These are phyloP conservation scores for Chaenodraco wilsoni DNA, from an alignment of 2,797 vertebrate genomes.

Conservation along the genomic window DNA sequence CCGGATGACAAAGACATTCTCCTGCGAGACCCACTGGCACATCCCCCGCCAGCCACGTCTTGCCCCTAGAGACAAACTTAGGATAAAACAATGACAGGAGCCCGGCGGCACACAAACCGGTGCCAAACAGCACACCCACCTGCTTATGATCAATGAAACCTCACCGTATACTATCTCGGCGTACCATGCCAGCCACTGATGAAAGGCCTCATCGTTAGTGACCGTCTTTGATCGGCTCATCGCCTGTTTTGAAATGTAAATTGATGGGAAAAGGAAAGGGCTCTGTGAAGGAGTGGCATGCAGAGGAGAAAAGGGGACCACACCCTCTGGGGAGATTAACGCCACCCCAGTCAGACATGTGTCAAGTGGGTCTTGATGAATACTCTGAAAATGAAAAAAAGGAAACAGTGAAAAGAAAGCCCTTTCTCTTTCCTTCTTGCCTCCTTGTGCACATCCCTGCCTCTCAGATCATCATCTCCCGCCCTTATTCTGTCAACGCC, in stretches of 20 bases:
- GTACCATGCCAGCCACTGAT: constrained; percentile 75
- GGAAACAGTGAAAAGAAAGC: constrained; percentile 73
- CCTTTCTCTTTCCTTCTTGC: constrained; percentile 78
- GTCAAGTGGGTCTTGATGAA: constrained; percentile 86
- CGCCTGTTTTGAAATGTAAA: constrained; percentile 87
- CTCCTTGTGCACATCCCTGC: constrained; percentile 80
- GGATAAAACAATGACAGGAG: constrained; percentile 79
- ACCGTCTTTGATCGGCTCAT: constrained; percentile 82
- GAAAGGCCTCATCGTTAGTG: constrained; percentile 83
- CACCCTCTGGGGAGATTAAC: constrained; percentile 83
- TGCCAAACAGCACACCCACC: constrained; percentile 74
- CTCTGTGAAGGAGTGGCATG: constrained; percentile 69
- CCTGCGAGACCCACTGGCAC: constrained; percentile 73
- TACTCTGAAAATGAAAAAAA: constrained; percentile 74
- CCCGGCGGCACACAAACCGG: constrained; percentile 62
- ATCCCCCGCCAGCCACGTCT: constrained; percentile 74
- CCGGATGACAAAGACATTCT: constrained; percentile 76
- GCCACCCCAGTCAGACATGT: constrained; percentile 82
- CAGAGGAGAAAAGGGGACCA: constrained; percentile 77
- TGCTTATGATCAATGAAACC: constrained; percentile 79
- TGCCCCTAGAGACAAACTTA: constrained; percentile 78
- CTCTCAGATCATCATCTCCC: constrained; percentile 87
- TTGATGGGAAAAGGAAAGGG: constrained; percentile 72
- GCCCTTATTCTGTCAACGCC: constrained; percentile 89
- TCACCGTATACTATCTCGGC: constrained; percentile 69